Conservation (phyloP, 2,888 invertebrate genomes). For the Gymnoscelis rufifasciata region DNA sequence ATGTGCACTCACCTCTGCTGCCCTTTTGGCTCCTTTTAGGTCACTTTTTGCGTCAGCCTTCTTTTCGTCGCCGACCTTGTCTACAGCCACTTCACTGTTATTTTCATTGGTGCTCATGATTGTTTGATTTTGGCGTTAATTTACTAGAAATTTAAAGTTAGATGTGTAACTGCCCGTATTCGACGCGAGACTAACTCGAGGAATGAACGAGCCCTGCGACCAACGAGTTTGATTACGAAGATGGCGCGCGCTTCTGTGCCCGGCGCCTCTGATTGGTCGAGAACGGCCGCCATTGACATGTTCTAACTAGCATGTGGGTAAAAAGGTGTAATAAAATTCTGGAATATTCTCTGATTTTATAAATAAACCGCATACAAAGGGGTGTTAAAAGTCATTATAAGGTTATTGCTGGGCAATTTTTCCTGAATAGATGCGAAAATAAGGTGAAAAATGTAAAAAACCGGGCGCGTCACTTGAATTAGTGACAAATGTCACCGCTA, state of each 20-base stretch:
- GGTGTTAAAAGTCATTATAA: constrained; percentile 41
- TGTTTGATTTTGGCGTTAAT: constrained; percentile 69
- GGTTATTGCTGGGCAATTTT: background rate
- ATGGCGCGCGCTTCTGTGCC: constrained; percentile 84
- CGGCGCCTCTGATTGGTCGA: constrained; percentile 60
- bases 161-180: constrained; percentile 78
- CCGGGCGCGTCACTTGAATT: constrained; percentile 40
- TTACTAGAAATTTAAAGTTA: constrained; percentile 53
- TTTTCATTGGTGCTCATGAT: constrained; percentile 83
- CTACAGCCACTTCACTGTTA: constrained; percentile 90
- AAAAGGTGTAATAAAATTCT: constrained; percentile 37
- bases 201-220: constrained; percentile 77
- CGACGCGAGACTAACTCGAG: constrained; percentile 84
- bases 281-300: constrained; percentile 57
- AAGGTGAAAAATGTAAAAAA: constrained; percentile 32
- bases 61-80: constrained; percentile 89
- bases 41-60: constrained; percentile 86
- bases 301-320: constrained; percentile 62
- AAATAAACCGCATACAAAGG: constrained; percentile 16
- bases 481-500: constrained; percentile 45
- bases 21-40: constrained; percentile 91
- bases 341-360: constrained; percentile 16
- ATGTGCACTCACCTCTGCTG: constrained; percentile 89
- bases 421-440: constrained; percentile 8
- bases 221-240: constrained; percentile 87